Base-by-base conservation (phyloP, 2,888 invertebrate species). In the Stenotaenia linearis region DNA sequence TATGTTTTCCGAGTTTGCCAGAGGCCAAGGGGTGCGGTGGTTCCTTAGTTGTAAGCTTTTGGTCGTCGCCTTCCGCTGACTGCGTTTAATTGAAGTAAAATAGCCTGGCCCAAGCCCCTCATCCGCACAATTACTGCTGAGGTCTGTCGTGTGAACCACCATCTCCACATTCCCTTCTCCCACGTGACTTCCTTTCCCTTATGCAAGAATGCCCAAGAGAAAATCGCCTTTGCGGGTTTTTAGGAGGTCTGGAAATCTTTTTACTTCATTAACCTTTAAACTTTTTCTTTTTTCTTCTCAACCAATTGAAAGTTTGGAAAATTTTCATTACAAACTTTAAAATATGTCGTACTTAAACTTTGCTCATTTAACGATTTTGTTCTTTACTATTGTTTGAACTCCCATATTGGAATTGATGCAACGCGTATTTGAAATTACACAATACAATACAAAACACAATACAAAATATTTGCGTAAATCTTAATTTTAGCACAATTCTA, bases 41-140 rank as follows among this genome's bases (percentile, higher is more conserved):
- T 25, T 25, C 9, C n/a, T 69, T 69, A 28, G 25, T 56, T 40
- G 40, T 25, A 69, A 12, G 69, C 69, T 69, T 69, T 69, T 69
- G 25, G 25, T 69, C 69, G 69, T 69, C 69, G 69, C 69, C 69
- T 69, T 69, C 69, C 69, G 69, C 69, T 69, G 69, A 69, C 69
- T 69, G 69, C 69, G 69, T 69, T 69, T 69, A 69, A 69, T 69
- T 69, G 69, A 69, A 69, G 69, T 69, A 69, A 69, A 69, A 69
- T 69, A 69, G 69, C 69, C 69, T 69, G 69, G 69, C 69, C 69
- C 69, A 69, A 69, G 69, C 69, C 69, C 25, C 69, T 69, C 69
- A 69, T 69, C 69, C 69, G 69, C 69, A 69, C 69, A 69, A 69
- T 69, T 69, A 69, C 69, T 25, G 69, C 69, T 69, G 69, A 69